Base-by-base conservation (phyloP, 2,888 invertebrate species). In the Seladonia tumulorum region DNA sequence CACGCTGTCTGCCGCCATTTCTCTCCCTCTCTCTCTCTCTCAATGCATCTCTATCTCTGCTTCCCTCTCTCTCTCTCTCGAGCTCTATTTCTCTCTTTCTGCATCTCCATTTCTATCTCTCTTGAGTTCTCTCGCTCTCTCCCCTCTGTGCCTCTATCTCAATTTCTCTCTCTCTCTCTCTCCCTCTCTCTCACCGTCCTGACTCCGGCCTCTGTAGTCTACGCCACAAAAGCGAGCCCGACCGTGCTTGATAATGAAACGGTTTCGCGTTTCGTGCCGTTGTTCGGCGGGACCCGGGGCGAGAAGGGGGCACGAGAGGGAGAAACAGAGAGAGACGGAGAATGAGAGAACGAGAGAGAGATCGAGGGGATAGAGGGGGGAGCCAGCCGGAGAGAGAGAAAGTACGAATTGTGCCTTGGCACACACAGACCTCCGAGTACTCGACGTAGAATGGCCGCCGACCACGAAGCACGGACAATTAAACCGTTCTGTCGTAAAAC, bases 391-490 rank as follows among this genome's bases (percentile, higher is more conserved):
- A 72, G 76, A 85, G 86, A 86, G 85, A 86, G 86, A 87, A 74
- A 88, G 85, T 78, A 87, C 80, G 88, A 88, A 87, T 86, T 80
- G 87, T 86, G 85, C 83, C 80, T 90, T 89, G 90, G 85, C 86
- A 82, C 81, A 78, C 71, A 80, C 70, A 85, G 89, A 88, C 86
- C 86, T 85, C 78, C 47, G 80, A 76, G 84, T 86, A 79, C 82
- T 89, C 88, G 85, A 88, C 88, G 81, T 86, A 85, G 89, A 90
- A 90, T 88, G 85, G 87, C 85, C 85, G 91, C 84, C 88, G 88
- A 89, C 88, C 90, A 85, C 90, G 90, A 86, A 82, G 88, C 83
- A 90, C 90, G 91, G 88, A 92, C 91, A 92, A 91, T 93, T 92
- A 92, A 92, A 89, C 90, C 88, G 90, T 90, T 87, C 88, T 86